Conservation (phyloP, 2,888 invertebrate genomes). For the Ptychoptera albimana region DNA sequence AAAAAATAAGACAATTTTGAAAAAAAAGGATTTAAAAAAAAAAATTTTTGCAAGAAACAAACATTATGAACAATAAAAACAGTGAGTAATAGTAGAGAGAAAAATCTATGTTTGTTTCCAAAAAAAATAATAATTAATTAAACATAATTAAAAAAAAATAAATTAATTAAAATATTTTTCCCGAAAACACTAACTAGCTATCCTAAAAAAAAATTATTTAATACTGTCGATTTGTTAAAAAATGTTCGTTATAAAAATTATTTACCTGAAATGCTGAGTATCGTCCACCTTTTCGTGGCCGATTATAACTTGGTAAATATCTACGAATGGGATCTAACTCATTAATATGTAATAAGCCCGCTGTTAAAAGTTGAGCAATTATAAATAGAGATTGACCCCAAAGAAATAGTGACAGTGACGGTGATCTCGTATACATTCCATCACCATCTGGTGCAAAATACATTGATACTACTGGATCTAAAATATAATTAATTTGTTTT, state of each 20-base stretch:
- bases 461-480: conserved; percentile 84
- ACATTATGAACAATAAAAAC: conserved; percentile 8
- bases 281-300: conserved; percentile 78
- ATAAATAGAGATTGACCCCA: conserved; percentile 97
- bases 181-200: too few species aligned
- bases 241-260: not conserved
- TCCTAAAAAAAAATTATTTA: too few species aligned
- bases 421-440: conserved; percentile 26
- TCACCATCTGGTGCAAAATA: conserved; percentile 45
- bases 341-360: conserved; percentile 76
- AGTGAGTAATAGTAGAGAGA: not conserved
- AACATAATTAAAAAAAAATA: not conserved
- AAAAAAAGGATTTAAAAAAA: conserved; percentile 4
- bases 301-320: conserved; percentile 88
- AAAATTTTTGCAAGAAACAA: conserved; percentile 3
- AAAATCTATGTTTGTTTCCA: too few species aligned
- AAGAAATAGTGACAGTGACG: conserved; percentile 49
- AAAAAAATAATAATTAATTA: not conserved
- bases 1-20: too few species aligned
- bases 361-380: conserved; percentile 80
- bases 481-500: not conserved
- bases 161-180: too few species aligned
- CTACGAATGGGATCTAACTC: conserved; percentile 92
- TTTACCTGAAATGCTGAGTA: conserved; percentile 95
- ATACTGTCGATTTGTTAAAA: too few species aligned